Evolutionary conservation across 37 sponge, comb jelly and placozoan genomes (phyloP), one percentile per base, ranked within the genome.

Genomic region (Petrosia ficiformis): DNA sequence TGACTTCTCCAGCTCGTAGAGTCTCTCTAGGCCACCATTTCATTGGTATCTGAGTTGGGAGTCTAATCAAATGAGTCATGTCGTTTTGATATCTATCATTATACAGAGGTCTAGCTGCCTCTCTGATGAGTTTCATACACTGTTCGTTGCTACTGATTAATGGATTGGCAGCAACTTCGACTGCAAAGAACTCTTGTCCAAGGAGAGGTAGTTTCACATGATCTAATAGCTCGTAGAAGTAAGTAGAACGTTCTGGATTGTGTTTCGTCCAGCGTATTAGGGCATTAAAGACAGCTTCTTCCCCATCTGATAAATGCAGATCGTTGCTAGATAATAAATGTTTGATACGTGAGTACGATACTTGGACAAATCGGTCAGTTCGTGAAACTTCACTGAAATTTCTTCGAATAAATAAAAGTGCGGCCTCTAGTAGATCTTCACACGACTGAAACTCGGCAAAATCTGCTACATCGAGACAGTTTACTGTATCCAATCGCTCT

Each of bases 21-120:
- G 88, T 93, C 31, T 93, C 93, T 39, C 93, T 37, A 6, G 93
- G 93, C 93, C 93, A 93, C 93, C 93, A 93, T 41, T 93, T 93
- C 73, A 80, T 84, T 39, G 93, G 93, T 34, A 93, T 93, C 75
- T 88, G 89, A 19, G 89, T 82, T 0, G 93, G 93, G 0, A 88
- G 71, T 16, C 85, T 82, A 41, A 73, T 82, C 19, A 93, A 79
- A 71, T 93, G 93, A 8, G 84, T 30, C 84, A 88, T 81, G 36
- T 88, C 86, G 33, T 67, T 81, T 0, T 82, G 78, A 58, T 82
- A 81, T 42, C 68, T 61, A 39, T 84, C 80, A 44, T 85, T 88
- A 78, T 88, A 93, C 44, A 93, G 75, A 0, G 89, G 78, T 35
- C 81, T 58, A 22, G 93, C 93, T 30, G 93, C 93, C 66, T 93